Conservation (phyloP, 2,888 invertebrate genomes). For the Aporophyla nigra region DNA sequence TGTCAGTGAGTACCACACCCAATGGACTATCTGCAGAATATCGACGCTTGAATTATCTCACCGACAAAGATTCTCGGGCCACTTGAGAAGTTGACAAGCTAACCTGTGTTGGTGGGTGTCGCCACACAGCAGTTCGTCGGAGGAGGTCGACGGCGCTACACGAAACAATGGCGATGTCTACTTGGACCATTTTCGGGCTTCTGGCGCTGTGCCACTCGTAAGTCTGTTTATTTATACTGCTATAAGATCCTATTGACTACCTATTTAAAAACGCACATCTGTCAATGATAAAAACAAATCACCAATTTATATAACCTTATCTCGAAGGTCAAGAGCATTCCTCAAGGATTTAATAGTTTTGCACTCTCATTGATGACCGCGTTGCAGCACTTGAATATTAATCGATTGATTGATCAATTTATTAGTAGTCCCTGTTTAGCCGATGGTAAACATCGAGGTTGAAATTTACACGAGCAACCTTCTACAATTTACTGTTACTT, state of each 20-base stretch:
- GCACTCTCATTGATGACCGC: constrained; percentile 9
- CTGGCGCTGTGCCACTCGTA: constrained; percentile 83
- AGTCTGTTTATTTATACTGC: constrained; percentile 75
- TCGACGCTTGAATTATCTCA: constrained; percentile 61
- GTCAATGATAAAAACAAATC: background rate
- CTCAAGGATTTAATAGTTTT: constrained; percentile 27
- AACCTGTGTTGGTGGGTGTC: constrained; percentile 60
- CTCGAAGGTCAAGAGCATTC: constrained; percentile 27
- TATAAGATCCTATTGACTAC: constrained; percentile 26
- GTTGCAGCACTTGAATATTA: constrained; percentile 20
- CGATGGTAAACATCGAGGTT: background rate
- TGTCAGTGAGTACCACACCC: constrained; percentile 57
- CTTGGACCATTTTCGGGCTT: constrained; percentile 76
- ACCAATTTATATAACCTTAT: background rate
- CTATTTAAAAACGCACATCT: constrained; percentile 2
- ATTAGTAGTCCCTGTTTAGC: background rate
- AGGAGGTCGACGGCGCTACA: constrained; percentile 73
- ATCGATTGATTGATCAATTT: constrained; percentile 18
- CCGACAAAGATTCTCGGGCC: constrained; percentile 66
- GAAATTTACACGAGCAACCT: constrained; percentile 8
- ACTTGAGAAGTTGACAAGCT: constrained; percentile 66
- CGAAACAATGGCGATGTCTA: constrained; percentile 82
- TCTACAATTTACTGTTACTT: constrained; percentile 32
- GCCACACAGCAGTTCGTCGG: constrained; percentile 72
- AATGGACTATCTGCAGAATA: constrained; percentile 53